Conservation (phyloP, 2,797 vertebrate genomes). For the Hirundo rustica region DNA sequence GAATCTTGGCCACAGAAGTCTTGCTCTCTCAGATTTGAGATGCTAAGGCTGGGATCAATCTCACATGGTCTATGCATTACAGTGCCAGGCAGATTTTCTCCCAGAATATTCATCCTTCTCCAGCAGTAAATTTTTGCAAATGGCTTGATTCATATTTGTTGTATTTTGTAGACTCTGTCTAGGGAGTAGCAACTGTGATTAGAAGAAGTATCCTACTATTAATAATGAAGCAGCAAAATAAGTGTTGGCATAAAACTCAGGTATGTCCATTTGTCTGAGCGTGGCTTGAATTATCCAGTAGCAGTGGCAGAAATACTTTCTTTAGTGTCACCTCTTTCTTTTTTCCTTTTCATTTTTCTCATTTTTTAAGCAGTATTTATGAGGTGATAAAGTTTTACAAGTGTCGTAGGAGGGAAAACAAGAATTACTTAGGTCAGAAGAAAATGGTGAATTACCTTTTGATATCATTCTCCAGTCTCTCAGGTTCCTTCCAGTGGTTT, state of each 20-base stretch:
- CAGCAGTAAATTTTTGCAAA: constrained; percentile 2
- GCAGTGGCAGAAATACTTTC: background rate
- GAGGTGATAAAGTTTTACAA: background rate
- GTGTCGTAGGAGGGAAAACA: background rate
- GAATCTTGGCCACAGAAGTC: background rate
- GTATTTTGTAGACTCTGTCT: background rate
- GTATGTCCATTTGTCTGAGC: background rate
- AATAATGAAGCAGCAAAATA: constrained; percentile 5
- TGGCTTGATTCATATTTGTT: constrained; percentile 26
- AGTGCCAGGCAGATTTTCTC: background rate
- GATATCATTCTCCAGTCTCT: background rate
- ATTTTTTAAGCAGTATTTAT: background rate
- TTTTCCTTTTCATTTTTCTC: background rate
- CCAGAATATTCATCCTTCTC: background rate
- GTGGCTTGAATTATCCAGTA: background rate
- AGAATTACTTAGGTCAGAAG: background rate
- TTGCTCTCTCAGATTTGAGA: background rate
- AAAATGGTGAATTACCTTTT: background rate
- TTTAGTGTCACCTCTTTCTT: background rate
- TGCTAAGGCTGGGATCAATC: background rate
- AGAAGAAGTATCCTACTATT: background rate
- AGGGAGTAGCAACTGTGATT: background rate
- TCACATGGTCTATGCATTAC: background rate
- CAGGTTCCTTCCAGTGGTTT: background rate
- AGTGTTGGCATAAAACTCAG: background rate